phyloP scores from a whole-genome alignment of 1,140 invertebrate species.

The Psix sp. region DNA sequence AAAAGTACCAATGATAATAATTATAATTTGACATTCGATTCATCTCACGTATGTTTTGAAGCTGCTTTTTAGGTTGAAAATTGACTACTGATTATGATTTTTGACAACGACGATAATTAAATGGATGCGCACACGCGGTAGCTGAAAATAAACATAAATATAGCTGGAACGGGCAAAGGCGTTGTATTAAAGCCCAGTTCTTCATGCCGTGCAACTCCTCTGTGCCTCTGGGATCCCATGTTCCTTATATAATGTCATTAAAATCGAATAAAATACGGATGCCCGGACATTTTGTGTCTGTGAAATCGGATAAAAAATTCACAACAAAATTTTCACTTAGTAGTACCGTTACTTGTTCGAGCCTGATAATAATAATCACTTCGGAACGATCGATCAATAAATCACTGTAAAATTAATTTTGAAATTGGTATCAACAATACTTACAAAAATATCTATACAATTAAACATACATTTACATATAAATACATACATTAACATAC shows the following conservation, averaged over 20 bases:
- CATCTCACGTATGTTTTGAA: no score
- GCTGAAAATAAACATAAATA: constrained; percentile 55
- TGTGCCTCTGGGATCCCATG: constrained; percentile 14
- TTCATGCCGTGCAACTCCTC: constrained; percentile 17
- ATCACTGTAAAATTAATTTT: constrained; percentile 3
- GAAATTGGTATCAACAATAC: constrained; percentile 1
- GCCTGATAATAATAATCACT: constrained; percentile 13
- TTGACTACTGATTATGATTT: constrained; percentile 8
- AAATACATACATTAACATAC: no score
- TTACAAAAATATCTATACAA: no score
- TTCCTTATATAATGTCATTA: constrained; percentile 47
- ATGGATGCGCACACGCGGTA: constrained; percentile 40
- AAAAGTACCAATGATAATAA: no score
- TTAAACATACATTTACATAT: no score
- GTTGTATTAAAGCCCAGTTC: constrained; percentile 24
- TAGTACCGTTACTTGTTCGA: constrained; percentile 21
- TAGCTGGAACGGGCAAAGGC: constrained; percentile 15
- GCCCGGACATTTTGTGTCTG: no score
- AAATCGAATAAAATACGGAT: constrained; percentile 52
- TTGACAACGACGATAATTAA: constrained; percentile 28
- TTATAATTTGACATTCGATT: no score
- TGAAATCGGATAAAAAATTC: constrained; percentile 18
- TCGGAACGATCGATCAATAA: constrained; percentile 6
- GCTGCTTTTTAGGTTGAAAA: constrained; percentile 14
- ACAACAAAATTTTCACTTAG: constrained; percentile 23